Conservation (phyloP, 2,113 vertebrate genomes). For the Pampusana beccarii region DNA sequence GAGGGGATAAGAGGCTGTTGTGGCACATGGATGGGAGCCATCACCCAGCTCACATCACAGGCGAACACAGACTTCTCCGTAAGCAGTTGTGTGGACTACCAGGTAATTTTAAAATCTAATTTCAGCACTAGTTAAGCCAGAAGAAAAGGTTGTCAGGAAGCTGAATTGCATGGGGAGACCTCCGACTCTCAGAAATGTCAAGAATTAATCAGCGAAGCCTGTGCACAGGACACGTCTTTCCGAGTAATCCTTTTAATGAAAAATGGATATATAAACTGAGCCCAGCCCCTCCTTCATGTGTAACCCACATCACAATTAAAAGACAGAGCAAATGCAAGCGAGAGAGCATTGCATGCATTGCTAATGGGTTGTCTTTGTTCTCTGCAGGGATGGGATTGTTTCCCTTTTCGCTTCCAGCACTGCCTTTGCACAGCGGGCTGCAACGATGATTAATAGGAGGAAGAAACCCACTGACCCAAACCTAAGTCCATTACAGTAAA, state of each 20-base stretch:
- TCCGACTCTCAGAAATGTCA: slow-evolving; percentile 23
- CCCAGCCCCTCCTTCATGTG: neutral
- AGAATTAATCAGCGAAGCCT: neutral
- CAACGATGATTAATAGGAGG: slow-evolving; percentile 47
- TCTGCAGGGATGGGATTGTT: neutral
- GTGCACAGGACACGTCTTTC: neutral
- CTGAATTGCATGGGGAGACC: neutral
- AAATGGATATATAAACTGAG: neutral
- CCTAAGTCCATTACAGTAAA: slow-evolving; percentile 44
- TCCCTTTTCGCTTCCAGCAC: neutral
- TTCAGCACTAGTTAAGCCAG: neutral
- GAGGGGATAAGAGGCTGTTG: accelerated
- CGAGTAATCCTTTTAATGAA: neutral
- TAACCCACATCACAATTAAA: neutral
- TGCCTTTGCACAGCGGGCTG: neutral
- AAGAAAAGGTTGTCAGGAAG: slow-evolving; percentile 16
- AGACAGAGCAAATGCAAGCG: neutral
- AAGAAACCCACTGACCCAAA: slow-evolving; percentile 38
- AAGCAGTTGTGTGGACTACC: neutral
- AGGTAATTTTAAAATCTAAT: slow-evolving; percentile 1
- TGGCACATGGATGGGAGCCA: accelerated
- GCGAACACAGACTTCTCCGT: neutral
- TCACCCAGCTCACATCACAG: accelerated
- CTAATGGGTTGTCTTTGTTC: neutral
- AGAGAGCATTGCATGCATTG: accelerated